A percentile compares a stretch with the other conserved stretches of the same genome.
Conservation (phyloP, 1,140 invertebrate genomes). For the Micrasema minimum region DNA sequence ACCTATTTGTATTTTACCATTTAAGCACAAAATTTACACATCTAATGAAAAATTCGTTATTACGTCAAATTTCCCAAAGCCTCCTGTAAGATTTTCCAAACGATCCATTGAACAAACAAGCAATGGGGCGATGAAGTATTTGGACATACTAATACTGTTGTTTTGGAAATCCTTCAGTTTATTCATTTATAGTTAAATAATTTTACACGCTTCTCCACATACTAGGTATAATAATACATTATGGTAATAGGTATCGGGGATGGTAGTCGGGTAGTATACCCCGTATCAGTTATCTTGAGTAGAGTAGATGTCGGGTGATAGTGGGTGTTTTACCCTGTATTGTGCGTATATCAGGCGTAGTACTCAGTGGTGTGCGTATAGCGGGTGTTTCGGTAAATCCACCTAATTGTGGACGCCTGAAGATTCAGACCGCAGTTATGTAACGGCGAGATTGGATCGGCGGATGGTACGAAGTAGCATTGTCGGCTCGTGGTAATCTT, state of each 20-base stretch:
- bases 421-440: constrained; percentile 53
- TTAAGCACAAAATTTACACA: too few relatives aligned
- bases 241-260: background rate
- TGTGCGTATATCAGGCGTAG: constrained; percentile 17
- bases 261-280: background rate
- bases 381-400: constrained; percentile 45
- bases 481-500: constrained; percentile 28
- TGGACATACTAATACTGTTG: too few relatives aligned
- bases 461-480: constrained; percentile 35
- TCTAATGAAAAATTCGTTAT: too few relatives aligned
- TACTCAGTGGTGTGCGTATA: constrained; percentile 7
- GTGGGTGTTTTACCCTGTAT: background rate
- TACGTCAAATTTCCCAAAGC: too few relatives aligned
- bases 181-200: too few relatives aligned
- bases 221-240: constrained; percentile 29
- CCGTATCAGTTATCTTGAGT: background rate
- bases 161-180: too few relatives aligned
- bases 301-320: too few relatives aligned
- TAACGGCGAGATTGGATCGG: constrained; percentile 53
- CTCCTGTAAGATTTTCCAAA: too few relatives aligned
- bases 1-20: too few relatives aligned
- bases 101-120: too few relatives aligned
- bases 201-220: too few relatives aligned
- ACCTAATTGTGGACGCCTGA: constrained; percentile 53
- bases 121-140: too few relatives aligned